Evolutionary conservation across 2,888 invertebrate genomes (phyloP).

Genomic region (Trichopoda pennipes): DNA sequence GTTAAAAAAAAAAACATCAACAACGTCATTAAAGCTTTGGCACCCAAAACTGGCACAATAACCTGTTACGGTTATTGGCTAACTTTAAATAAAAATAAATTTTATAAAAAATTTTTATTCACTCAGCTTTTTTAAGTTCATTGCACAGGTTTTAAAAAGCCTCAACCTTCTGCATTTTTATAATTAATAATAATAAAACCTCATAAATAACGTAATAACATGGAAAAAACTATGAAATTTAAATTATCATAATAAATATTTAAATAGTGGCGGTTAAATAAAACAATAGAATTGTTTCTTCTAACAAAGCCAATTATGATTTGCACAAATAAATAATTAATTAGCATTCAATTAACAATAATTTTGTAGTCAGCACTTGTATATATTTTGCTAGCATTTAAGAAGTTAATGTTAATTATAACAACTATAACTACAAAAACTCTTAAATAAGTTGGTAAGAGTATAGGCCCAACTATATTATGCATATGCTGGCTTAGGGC

Average conservation of each 20-base stretch:
- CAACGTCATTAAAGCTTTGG: background rate
- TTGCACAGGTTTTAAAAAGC: slow-evolving; percentile 32
- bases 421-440: too few relatives aligned
- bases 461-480: too few relatives aligned
- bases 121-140: slow-evolving; percentile 42
- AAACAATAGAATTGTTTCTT: slow-evolving; percentile 27
- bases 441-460: slow-evolving; percentile 36
- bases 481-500: too few relatives aligned
- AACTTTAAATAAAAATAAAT: slow-evolving; percentile 12
- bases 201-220: slow-evolving; percentile 16
- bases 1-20: background rate
- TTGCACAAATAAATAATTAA: slow-evolving; percentile 38
- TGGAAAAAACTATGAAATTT: slow-evolving; percentile 12
- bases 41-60: slow-evolving; percentile 31
- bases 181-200: slow-evolving; percentile 2
- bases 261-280: slow-evolving; percentile 7
- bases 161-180: slow-evolving; percentile 54
- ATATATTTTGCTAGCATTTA: slow-evolving; percentile 6
- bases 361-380: background rate
- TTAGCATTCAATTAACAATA: slow-evolving; percentile 51
- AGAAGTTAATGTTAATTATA: slow-evolving; percentile 24
- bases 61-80: slow-evolving; percentile 48
- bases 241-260: slow-evolving; percentile 18
- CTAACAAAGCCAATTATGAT: slow-evolving; percentile 28
- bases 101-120: background rate